phyloP scores from a whole-genome alignment of 2,797 vertebrate genomes.

The Enteromius unitaeniatus region DNA sequence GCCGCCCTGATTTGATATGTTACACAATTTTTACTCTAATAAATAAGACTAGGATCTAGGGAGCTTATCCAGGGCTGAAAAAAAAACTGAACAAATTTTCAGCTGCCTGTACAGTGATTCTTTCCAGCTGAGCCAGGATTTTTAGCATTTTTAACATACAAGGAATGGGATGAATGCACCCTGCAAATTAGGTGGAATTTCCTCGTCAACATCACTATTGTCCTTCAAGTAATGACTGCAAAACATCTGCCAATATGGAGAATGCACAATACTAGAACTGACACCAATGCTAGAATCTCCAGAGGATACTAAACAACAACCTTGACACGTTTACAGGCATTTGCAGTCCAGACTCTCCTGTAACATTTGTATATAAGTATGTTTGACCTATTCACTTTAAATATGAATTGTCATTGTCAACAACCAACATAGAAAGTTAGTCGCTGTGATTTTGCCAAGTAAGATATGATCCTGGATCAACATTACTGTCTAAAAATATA shows the following conservation, averaged over 20 bases:
- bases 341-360: not conserved
- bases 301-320: not conserved
- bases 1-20: slow-evolving; percentile 18
- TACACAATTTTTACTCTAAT: slow-evolving; percentile 20
- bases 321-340: not conserved
- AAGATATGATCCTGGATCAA: too few species aligned
- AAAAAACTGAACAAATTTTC: not conserved
- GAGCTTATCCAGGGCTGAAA: not conserved
- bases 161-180: slow-evolving; percentile 13
- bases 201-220: slow-evolving; percentile 10
- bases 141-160: not conserved
- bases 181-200: slow-evolving; percentile 31
- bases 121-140: slow-evolving; percentile 26
- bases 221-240: slow-evolving; percentile 20
- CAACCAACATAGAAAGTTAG: not conserved
- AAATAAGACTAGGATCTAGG: slow-evolving; percentile 13
- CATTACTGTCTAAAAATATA: too few species aligned
- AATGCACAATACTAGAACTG: slow-evolving; percentile 12
- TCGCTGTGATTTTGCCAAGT: too few species aligned
- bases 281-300: not conserved
- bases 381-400: not conserved
- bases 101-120: not conserved
- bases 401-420: not conserved
- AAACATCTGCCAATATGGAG: slow-evolving; percentile 15
- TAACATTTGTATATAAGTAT: not conserved